Evolutionary conservation across 1,140 invertebrate species (phyloP), one percentile per base, ranked within the genome.

Genomic region (Trichogramma pretiosum): DNA sequence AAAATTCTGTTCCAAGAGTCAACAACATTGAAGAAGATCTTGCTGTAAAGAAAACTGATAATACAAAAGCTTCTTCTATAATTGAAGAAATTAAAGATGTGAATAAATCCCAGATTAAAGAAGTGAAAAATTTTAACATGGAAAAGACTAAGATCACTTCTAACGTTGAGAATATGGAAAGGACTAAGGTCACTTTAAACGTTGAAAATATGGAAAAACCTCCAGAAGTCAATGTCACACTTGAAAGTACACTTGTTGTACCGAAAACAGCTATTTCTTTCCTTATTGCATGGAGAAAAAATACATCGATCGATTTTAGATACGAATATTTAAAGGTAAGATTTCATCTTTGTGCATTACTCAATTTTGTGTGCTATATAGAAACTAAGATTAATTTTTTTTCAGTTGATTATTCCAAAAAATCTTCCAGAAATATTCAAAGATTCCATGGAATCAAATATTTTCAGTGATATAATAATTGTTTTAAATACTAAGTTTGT

Each of bases 221-320:
- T 49, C 68, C 69, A 3, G 54, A n/a, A n/a, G n/a, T n/a, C n/a
- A n/a, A n/a, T n/a, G n/a, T n/a, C n/a, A n/a, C n/a, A n/a, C n/a
- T n/a, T n/a, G n/a, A n/a, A n/a, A n/a, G n/a, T n/a, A n/a, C n/a
- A n/a, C n/a, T n/a, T 60, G 37, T 22, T 71, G n/a, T n/a, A 24
- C 79, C 79, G 5, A 72, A 68, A 34, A 76, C 74, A 43, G 74
- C 75, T 43, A 73, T 80, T 10, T 75, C 79, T 53, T 81, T 81
- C 59, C 53, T 77, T 54, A 53, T 68, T 1, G 63, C 74, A 44
- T 81, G 79, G 80, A 73, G 70, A 46, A 66, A 56, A 55, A 58
- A 62, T 19, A 61, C 57, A 32, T 62, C 62, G 24, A 37, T 41
- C n/a, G 53, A 60, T 35, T 59, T 62, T 35, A 60, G 62, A 49